A percentile compares a stretch with the other conserved stretches of the same genome.
Evolutionary conservation across 2,888 invertebrate species (phyloP).

Genomic region (Nematopogon swammerdamellus): DNA sequence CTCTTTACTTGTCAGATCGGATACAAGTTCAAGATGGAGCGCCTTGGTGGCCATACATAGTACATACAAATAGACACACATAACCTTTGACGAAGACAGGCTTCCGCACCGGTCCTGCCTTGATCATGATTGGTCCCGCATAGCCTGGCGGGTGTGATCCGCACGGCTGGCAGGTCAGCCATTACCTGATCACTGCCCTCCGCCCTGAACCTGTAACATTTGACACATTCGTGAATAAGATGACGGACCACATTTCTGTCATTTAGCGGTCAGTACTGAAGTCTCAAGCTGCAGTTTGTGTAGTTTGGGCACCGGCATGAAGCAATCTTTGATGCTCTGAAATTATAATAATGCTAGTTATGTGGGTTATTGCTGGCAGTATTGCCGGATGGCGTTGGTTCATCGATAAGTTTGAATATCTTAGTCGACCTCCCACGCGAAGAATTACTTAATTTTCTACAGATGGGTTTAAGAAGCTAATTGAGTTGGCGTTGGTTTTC

Average conservation of each 20-base stretch:
- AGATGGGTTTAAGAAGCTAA: not conserved
- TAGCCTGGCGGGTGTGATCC: not conserved
- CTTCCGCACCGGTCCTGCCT: not conserved
- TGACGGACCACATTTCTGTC: not conserved
- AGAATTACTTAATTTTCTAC: not conserved
- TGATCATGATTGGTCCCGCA: not conserved
- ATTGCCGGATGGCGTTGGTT: not conserved
- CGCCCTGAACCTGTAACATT: not conserved
- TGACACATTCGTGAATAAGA: not conserved
- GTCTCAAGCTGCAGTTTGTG: not conserved
- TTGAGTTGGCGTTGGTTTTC: not conserved
- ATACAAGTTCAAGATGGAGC: not conserved
- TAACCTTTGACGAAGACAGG: not conserved
- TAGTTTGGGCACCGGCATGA: not conserved
- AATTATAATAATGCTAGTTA: not conserved
- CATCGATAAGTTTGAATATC: not conserved
- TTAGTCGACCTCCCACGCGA: not conserved
- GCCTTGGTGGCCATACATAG: constrained; percentile 1
- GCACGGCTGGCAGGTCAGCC: not conserved
- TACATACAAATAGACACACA: not conserved
- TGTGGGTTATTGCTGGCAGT: not conserved
- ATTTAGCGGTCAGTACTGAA: not conserved
- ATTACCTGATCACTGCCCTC: not conserved
- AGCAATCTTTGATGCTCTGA: not conserved
- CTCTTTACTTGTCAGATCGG: not conserved